These are phyloP conservation scores for Alaudala cheleensis DNA, from an alignment of 2,113 vertebrate species.

Conservation along the genomic window DNA sequence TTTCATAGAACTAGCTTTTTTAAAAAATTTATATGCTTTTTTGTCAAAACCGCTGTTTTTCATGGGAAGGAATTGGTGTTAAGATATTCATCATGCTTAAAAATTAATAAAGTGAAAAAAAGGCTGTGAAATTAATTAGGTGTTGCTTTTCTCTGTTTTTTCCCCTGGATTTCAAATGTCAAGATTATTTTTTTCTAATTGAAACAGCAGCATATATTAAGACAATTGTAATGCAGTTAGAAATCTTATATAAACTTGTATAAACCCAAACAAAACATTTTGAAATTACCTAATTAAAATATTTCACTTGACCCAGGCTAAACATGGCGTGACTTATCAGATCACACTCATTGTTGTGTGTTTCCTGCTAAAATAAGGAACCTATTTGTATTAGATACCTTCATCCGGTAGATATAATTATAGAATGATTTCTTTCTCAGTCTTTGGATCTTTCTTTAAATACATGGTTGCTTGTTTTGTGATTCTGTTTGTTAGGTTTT, in stretches of 20 bases:
- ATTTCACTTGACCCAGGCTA: background rate
- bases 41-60: background rate
- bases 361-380: slow-evolving; percentile 51
- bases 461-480: background rate
- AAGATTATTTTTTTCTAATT: background rate
- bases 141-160: background rate
- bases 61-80: background rate
- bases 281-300: slow-evolving; percentile 8
- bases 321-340: slow-evolving; percentile 29
- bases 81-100: background rate
- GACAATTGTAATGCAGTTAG: background rate
- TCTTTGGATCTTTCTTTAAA: background rate
- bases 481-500: background rate
- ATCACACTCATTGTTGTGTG: slow-evolving; percentile 38
- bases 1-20: background rate
- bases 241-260: background rate
- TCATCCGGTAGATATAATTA: slow-evolving; percentile 33
- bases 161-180: background rate
- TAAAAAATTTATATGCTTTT: background rate
- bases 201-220: background rate
- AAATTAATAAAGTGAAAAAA: background rate
- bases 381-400: slow-evolving; percentile 40
- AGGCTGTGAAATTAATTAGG: background rate
- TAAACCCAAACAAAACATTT: background rate
- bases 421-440: slow-evolving; percentile 9